A percentile compares a stretch with the other conserved stretches of the same genome.
These are phyloP conservation scores for Poeciliopsis paucimaculata DNA, from an alignment of 2,797 vertebrate species.

Conservation along the genomic window DNA sequence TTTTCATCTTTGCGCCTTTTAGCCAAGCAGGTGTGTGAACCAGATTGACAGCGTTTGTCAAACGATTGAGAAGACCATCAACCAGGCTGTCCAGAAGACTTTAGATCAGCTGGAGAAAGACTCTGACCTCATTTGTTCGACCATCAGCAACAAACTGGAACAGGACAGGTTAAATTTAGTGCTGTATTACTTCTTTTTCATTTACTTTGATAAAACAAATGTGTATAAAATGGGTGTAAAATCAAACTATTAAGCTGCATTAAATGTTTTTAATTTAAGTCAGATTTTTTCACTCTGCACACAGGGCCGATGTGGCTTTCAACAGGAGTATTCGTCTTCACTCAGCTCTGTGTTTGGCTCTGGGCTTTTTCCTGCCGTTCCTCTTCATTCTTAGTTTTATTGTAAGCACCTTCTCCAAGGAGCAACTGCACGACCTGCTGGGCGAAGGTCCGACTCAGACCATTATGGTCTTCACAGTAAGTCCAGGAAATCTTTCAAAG, in stretches of 20 bases:
- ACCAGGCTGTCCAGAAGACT: constrained; percentile 85
- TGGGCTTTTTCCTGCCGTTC: constrained; percentile 77
- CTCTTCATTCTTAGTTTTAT: constrained; percentile 81
- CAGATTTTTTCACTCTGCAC: constrained; percentile 21
- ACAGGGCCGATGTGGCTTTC: constrained; percentile 71
- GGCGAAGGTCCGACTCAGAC: constrained; percentile 70
- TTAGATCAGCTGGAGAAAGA: constrained; percentile 86
- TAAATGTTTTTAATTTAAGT: constrained; percentile 12
- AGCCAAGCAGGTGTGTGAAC: constrained; percentile 85
- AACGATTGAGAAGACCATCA: constrained; percentile 86
- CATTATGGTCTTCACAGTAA: constrained; percentile 63
- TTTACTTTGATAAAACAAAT: not conserved
- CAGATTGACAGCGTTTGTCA: constrained; percentile 83
- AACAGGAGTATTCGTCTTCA: constrained; percentile 77
- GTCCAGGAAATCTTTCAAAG: constrained; percentile 6
- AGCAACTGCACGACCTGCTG: constrained; percentile 73
- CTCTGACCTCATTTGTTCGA: constrained; percentile 78
- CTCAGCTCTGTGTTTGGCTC: constrained; percentile 75
- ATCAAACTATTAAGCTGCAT: constrained; percentile 6
- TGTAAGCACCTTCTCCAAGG: constrained; percentile 69
- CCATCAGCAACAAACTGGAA: constrained; percentile 73
- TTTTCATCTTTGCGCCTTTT: constrained; percentile 22
- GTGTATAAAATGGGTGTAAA: not conserved
- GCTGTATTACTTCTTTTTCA: not conserved
- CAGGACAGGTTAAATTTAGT: constrained; percentile 76